Base-by-base conservation (phyloP, 2,797 vertebrate genomes). In the Nasua narica region DNA sequence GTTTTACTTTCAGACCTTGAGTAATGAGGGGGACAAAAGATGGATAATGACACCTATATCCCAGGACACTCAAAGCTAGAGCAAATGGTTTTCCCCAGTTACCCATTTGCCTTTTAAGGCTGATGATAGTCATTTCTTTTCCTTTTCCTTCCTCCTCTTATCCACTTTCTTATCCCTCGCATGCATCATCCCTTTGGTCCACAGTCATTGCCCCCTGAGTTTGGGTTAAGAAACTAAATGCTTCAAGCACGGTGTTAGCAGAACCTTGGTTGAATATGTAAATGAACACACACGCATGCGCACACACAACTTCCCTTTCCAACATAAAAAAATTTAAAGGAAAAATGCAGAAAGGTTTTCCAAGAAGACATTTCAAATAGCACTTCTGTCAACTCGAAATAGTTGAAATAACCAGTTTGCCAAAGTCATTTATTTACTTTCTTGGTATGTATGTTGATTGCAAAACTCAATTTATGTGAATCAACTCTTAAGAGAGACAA, bases 81-180 rank as follows among this genome's bases (percentile, higher is more conserved):
- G 82, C 65, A 97, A 93, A 72, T 87, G 37, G 37, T 72, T 82
- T 70, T 78, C n/a, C 91, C 69, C 65, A 92, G 27, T 54, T 70
- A 79, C 25, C 50, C 79, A 58, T 70, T 90, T 94, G 76, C 86
- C 72, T 97, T 97, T 87, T 92, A 91, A 95, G n/a, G 74, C 88
- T 89, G 90, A 84, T 84, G 93, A 48, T 70, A 88, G 46, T 67
- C 35, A 79, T 93, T 88, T 88, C 35, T 85, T 96, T 96, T 95
- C 54, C 35, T 85, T 96, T 96, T 95, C 54, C 81, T 93, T 93
- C 67, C 74, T 96, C 95, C 52, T 85, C 76, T 95, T 95, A 65
- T 10, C 69, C 32, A 74, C 19, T 96, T 82, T 79, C 40, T 92
- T 92, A 56, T 95, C 86, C 72, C 74, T 54, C 88, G 52, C 83